A percentile compares a stretch with the other conserved stretches of the same genome.
Conservation (phyloP, 1,140 invertebrate species). For the Pissodes strobi region DNA sequence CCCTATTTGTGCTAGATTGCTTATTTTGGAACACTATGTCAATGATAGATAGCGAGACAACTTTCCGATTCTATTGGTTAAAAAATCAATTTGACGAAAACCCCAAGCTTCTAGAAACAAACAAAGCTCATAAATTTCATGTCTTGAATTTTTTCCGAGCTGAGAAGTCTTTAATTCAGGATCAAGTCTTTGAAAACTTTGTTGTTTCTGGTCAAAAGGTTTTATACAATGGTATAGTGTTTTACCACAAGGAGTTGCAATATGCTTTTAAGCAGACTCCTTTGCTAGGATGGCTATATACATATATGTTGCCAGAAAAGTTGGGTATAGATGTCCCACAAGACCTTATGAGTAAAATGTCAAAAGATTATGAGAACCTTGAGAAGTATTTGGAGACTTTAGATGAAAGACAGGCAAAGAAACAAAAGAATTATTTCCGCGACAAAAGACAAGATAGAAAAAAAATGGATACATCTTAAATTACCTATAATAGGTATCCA, state of each 20-base stretch:
- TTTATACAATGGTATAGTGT: constrained; percentile 75
- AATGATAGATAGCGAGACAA: constrained; percentile 80
- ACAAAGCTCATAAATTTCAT: constrained; percentile 33
- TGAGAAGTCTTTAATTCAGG: constrained; percentile 55
- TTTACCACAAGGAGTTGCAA: constrained; percentile 78
- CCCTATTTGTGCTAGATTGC: constrained; percentile 80
- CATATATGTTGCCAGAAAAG: constrained; percentile 84
- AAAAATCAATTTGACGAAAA: constrained; percentile 68
- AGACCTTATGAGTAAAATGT: constrained; percentile 56
- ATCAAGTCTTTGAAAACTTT: constrained; percentile 55
- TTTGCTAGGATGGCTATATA: constrained; percentile 85
- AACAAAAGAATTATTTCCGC: neutral
- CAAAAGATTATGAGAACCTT: constrained; percentile 44
- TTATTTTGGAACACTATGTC: constrained; percentile 80
- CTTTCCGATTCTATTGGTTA: constrained; percentile 75
- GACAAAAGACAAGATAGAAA: constrained; percentile 1
- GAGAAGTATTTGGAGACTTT: constrained; percentile 36
- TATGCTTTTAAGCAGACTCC: constrained; percentile 82
- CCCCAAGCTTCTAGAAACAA: constrained; percentile 48
- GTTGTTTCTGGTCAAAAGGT: constrained; percentile 51
- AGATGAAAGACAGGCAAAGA: constrained; percentile 9
- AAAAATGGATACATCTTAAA: constrained; percentile 18
- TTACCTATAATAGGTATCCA: no score
- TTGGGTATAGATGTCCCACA: constrained; percentile 62
- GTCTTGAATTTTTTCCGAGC: constrained; percentile 35